Evolutionary conservation across 2,888 invertebrate genomes (phyloP), one percentile per base, ranked within the genome.

Genomic region (Eupithecia inturbata): DNA sequence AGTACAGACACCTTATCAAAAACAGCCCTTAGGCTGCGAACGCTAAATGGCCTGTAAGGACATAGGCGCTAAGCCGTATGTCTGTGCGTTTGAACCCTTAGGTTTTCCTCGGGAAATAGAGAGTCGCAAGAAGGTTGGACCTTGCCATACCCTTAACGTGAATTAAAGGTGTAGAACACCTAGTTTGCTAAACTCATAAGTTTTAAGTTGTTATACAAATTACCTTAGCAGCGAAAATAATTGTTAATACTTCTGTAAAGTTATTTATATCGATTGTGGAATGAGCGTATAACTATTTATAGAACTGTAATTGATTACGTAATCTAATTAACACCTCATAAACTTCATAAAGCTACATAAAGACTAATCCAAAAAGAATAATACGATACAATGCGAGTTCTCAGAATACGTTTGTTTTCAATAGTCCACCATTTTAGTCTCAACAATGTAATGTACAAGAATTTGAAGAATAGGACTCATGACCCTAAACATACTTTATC

Each of bases 1-100:
- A 83, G 78, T 82, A 79, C 81, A 78, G 78, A 82, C 93, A 92
- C 89, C 92, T 91, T 91, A 89, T 79, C 78, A 79, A 83, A 77
- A 79, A 78, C 64, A 80, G 83, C 81, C 81, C 75, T 81, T n/a
- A n/a, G n/a, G n/a, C n/a, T n/a, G n/a, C n/a, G n/a, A n/a, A n/a
- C n/a, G n/a, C n/a, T n/a, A n/a, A n/a, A n/a, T n/a, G n/a, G n/a
- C n/a, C n/a, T n/a, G n/a, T n/a, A n/a, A n/a, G n/a, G n/a, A n/a
- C n/a, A n/a, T n/a, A n/a, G n/a, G n/a, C n/a, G n/a, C n/a, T n/a
- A n/a, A n/a, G n/a, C n/a, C n/a, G n/a, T n/a, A n/a, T n/a, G n/a
- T n/a, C n/a, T n/a, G n/a, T n/a, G n/a, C n/a, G n/a, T n/a, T n/a
- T n/a, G n/a, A n/a, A n/a, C 81, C 81, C 75, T 81, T 78, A 79